Conservation (phyloP, 1,140 invertebrate species). For the Drosophila virilis region DNA sequence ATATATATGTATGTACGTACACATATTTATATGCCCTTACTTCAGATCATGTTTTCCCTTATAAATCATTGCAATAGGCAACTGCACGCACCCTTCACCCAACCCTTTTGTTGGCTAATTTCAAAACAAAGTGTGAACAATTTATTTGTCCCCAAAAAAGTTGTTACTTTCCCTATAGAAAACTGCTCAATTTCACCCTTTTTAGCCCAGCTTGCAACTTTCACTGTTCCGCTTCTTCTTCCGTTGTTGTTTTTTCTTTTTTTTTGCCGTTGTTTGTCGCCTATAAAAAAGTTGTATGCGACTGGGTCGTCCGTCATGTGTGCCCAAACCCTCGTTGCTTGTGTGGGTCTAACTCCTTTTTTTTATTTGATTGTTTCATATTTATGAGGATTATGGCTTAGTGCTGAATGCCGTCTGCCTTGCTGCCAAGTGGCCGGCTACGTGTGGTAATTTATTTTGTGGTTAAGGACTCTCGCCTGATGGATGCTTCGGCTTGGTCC, state of each 20-base stretch:
- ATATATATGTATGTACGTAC: not conserved
- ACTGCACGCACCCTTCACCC: slow-evolving; percentile 28
- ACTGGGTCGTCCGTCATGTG: slow-evolving; percentile 30
- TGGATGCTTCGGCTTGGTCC: slow-evolving; percentile 38
- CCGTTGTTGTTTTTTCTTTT: slow-evolving; percentile 37
- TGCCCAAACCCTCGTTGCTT: slow-evolving; percentile 14
- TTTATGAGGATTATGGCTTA: slow-evolving; percentile 78
- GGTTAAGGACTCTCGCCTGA: slow-evolving; percentile 53
- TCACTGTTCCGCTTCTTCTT: slow-evolving; percentile 38
- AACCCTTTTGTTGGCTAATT: slow-evolving; percentile 49
- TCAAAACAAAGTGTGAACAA: slow-evolving; percentile 62
- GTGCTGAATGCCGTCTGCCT: slow-evolving; percentile 47
- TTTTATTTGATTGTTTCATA: slow-evolving; percentile 82
- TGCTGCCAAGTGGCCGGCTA: slow-evolving; percentile 39
- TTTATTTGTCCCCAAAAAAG: slow-evolving; percentile 58
- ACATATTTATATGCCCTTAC: too few species aligned
- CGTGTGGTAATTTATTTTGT: slow-evolving; percentile 69
- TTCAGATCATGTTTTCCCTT: slow-evolving; percentile 38
- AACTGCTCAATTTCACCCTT: slow-evolving; percentile 62
- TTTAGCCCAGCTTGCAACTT: slow-evolving; percentile 41
- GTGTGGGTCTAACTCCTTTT: slow-evolving; percentile 57
- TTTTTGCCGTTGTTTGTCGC: slow-evolving; percentile 30
- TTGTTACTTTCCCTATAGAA: slow-evolving; percentile 41
- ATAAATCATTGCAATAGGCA: slow-evolving; percentile 47
- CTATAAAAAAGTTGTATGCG: slow-evolving; percentile 53